Evolutionary conservation across 2,113 vertebrate genomes (phyloP).

Genomic region (Syngnathus typhle): DNA sequence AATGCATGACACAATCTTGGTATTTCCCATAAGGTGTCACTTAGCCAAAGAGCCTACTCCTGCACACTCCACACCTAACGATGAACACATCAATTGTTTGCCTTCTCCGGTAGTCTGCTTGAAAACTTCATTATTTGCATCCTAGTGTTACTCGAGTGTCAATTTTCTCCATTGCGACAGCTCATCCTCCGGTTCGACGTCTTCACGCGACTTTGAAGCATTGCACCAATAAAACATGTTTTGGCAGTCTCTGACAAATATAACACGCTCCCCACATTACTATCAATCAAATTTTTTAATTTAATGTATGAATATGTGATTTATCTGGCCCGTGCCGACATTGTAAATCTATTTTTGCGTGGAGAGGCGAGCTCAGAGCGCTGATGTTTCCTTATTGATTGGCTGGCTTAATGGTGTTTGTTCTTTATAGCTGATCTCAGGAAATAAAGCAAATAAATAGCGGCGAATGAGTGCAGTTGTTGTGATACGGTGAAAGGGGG

Average conservation of each 20-base stretch:
- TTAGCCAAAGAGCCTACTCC: conserved; percentile 58
- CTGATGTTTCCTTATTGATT: conserved; percentile 77
- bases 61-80: conserved; percentile 18
- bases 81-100: not conserved
- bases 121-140: conserved; percentile 17
- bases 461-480: conserved; percentile 60
- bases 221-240: conserved; percentile 32
- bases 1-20: conserved; percentile 66
- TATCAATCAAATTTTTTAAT: conserved; percentile 77
- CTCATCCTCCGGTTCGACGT: conserved; percentile 18
- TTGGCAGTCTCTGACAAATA: conserved; percentile 48
- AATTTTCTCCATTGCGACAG: conserved; percentile 11
- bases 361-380: conserved; percentile 46
- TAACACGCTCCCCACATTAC: conserved; percentile 52
- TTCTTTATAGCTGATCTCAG: conserved; percentile 76
- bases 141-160: conserved; percentile 26
- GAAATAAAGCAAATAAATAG: conserved; percentile 74
- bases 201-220: conserved; percentile 35
- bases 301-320: conserved; percentile 78
- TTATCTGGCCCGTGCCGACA: conserved; percentile 65
- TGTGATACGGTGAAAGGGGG: conserved; percentile 27
- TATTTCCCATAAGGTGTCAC: conserved; percentile 63
- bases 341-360: conserved; percentile 72
- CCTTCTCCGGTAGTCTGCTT: not conserved
- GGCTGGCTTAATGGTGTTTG: conserved; percentile 76